phyloP scores from a whole-genome alignment of 2,113 vertebrate species.

The Aspidoscelis tigris region DNA sequence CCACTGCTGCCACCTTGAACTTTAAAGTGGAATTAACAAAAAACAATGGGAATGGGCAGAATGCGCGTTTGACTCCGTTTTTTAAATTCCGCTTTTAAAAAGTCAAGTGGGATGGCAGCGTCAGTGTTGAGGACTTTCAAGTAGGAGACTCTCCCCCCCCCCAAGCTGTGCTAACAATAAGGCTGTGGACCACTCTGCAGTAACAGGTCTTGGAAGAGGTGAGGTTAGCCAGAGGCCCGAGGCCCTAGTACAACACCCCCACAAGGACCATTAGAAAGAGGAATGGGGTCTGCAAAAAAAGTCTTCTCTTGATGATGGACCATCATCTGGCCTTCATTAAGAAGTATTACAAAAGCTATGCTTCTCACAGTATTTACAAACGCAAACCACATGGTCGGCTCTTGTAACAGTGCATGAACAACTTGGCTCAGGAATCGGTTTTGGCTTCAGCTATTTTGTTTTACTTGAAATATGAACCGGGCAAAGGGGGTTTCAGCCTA shows the following conservation, averaged over 20 bases:
- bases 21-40: too few relatives aligned
- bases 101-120: too few relatives aligned
- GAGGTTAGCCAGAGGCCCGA: neutral
- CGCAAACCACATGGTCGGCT: constrained; percentile 72
- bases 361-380: constrained; percentile 79
- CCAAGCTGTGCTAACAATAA: too few relatives aligned
- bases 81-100: too few relatives aligned
- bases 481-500: constrained; percentile 65
- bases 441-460: constrained; percentile 50
- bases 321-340: constrained; percentile 77
- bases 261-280: constrained; percentile 57
- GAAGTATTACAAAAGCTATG: constrained; percentile 75
- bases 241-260: neutral
- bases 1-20: too few relatives aligned
- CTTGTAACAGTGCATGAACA: constrained; percentile 73
- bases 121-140: neutral
- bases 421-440: constrained; percentile 64
- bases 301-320: constrained; percentile 58
- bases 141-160: too few relatives aligned
- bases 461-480: constrained; percentile 75
- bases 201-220: neutral
- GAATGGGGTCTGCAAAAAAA: constrained; percentile 44
- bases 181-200: neutral
- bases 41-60: too few relatives aligned
- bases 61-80: too few relatives aligned